Percentiles rank a stretch among this genome's conserved stretches.
phyloP scores from a whole-genome alignment of 2,888 invertebrate species.

The Scotopteryx bipunctaria region DNA sequence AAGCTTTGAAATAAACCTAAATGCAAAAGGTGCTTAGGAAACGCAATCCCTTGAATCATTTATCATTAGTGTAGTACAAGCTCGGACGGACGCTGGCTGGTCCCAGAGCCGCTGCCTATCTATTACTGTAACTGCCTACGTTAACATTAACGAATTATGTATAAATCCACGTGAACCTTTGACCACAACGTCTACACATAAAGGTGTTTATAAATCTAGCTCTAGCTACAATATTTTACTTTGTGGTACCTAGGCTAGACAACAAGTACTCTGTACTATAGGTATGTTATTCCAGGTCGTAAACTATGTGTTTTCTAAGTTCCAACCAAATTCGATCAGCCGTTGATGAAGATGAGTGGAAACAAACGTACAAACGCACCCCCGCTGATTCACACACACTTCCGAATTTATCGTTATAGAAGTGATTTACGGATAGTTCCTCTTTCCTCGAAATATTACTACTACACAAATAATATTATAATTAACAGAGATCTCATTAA shows the following conservation, averaged over 20 bases:
- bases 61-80: constrained; percentile 53
- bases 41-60: constrained; percentile 53
- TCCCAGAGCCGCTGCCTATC: constrained; percentile 37
- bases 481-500: no score
- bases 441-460: neutral
- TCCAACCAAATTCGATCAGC: no score
- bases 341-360: no score
- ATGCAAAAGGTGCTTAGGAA: constrained; percentile 54
- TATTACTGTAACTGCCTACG: constrained; percentile 39
- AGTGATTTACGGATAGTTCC: neutral
- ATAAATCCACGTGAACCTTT: constrained; percentile 24
- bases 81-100: constrained; percentile 40
- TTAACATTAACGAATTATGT: constrained; percentile 33
- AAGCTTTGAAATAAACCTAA: constrained; percentile 46
- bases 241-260: no score
- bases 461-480: no score
- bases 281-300: no score
- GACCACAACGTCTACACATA: constrained; percentile 20
- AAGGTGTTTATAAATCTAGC: constrained; percentile 2
- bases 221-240: neutral
- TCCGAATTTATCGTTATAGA: no score
- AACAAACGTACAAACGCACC: no score
- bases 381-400: no score
- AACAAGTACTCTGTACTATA: no score
- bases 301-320: no score